These are phyloP conservation scores for Monodelphis domestica DNA, from an alignment of 2,797 vertebrate species.

Conservation along the genomic window DNA sequence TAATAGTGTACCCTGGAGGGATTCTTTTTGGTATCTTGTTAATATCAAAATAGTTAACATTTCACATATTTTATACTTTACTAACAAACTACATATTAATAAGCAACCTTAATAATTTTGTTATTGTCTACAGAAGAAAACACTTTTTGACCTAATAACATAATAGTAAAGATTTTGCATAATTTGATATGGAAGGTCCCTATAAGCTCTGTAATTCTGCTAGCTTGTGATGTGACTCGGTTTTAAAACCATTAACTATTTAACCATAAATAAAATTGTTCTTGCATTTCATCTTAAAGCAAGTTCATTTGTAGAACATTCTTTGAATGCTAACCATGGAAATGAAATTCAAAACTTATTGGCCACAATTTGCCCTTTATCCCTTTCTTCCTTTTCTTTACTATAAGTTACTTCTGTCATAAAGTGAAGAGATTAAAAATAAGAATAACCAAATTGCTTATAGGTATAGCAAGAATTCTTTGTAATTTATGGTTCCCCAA, in stretches of 20 bases:
- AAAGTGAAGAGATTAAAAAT: background rate
- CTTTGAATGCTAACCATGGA: background rate
- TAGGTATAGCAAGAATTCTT: slow-evolving; percentile 1
- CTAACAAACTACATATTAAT: background rate
- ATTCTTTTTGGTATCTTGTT: slow-evolving; percentile 40
- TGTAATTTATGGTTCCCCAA: background rate
- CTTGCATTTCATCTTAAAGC: background rate
- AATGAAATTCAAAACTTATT: background rate
- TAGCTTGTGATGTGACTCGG: background rate
- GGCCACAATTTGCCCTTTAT: slow-evolving; percentile 34
- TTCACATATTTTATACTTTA: background rate
- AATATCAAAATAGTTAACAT: background rate
- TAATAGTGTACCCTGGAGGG: background rate
- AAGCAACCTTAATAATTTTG: background rate
- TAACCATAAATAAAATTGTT: slow-evolving; percentile 24
- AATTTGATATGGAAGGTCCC: background rate
- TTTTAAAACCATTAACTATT: background rate
- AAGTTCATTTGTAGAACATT: slow-evolving; percentile 36
- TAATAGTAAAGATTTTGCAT: background rate
- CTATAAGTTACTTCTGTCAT: background rate
- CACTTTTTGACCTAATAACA: background rate
- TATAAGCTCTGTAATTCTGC: background rate
- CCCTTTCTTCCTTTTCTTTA: slow-evolving; percentile 13
- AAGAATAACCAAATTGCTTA: background rate
- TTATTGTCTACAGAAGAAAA: background rate